phyloP scores from a whole-genome alignment of 2,888 invertebrate genomes.

The Drosophila mimica region DNA sequence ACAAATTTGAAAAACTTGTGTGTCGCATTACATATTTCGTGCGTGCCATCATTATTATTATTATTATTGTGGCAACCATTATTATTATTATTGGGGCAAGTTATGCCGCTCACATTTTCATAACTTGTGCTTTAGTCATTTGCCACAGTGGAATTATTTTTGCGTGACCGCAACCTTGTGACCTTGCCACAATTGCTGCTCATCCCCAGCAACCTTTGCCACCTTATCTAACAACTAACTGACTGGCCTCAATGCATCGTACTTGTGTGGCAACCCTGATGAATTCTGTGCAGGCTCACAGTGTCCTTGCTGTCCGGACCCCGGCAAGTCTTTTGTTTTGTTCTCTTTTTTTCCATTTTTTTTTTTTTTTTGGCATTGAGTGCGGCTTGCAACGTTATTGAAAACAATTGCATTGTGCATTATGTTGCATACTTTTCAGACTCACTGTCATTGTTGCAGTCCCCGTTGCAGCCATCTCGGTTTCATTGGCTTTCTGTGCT shows the following conservation, averaged over 20 bases:
- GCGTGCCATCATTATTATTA: slow-evolving; percentile 44
- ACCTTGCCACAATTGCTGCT: slow-evolving; percentile 38
- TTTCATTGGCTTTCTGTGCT: slow-evolving; percentile 45
- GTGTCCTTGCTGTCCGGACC: slow-evolving; percentile 55
- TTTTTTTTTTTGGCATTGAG: slow-evolving; percentile 20
- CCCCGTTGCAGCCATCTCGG: slow-evolving; percentile 7
- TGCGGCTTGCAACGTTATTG: slow-evolving; percentile 42
- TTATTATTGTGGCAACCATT: slow-evolving; percentile 15
- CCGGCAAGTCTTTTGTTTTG: slow-evolving; percentile 49
- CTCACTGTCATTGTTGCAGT: slow-evolving; percentile 10
- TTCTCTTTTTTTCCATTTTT: background rate
- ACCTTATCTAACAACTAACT: background rate
- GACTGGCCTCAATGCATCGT: slow-evolving; percentile 36
- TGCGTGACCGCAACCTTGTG: slow-evolving; percentile 17
- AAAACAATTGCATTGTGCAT: slow-evolving; percentile 29
- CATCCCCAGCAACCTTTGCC: slow-evolving; percentile 1
- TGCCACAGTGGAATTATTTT: slow-evolving; percentile 10
- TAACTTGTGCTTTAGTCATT: slow-evolving; percentile 19
- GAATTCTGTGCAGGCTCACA: slow-evolving; percentile 38
- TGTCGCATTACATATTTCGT: slow-evolving; percentile 31
- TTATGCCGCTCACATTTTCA: slow-evolving; percentile 25
- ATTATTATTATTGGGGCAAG: slow-evolving; percentile 25
- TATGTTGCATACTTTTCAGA: slow-evolving; percentile 34
- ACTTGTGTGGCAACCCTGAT: slow-evolving; percentile 45
- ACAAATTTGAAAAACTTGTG: slow-evolving; percentile 33